Evolutionary conservation across 2,113 vertebrate species (phyloP).

Genomic region (Hydrochoerus hydrochaeris): DNA sequence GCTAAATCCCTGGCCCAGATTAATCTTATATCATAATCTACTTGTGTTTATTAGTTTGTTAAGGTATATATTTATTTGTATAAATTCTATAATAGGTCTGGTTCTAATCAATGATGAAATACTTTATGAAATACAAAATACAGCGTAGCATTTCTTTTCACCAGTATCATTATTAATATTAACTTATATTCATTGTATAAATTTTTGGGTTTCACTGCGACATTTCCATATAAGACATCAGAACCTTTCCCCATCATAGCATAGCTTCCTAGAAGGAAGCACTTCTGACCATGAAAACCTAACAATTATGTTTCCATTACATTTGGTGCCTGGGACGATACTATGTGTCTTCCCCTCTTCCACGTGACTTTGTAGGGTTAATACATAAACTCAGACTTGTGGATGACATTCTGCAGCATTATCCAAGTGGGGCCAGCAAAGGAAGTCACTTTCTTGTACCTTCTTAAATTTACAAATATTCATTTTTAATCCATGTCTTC

Average conservation of each 20-base stretch:
- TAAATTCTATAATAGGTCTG: neutral
- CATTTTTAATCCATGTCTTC: slow-evolving; percentile 22
- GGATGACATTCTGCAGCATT: neutral
- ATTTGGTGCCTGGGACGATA: neutral
- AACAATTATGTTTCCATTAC: neutral
- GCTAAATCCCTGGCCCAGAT: no score
- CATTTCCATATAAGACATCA: neutral
- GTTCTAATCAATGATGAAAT: neutral
- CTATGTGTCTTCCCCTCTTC: neutral
- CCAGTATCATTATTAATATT: neutral
- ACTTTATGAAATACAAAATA: neutral
- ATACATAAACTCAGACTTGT: slow-evolving; percentile 6
- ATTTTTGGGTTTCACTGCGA: neutral
- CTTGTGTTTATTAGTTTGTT: slow-evolving; percentile 40
- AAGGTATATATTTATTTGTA: neutral
- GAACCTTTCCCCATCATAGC: neutral
- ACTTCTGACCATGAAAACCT: neutral
- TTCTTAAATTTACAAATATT: slow-evolving; percentile 5
- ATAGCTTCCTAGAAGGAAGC: neutral
- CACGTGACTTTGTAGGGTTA: neutral
- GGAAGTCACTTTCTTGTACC: neutral
- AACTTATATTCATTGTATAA: neutral
- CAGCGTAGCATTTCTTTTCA: neutral
- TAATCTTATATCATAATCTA: neutral
- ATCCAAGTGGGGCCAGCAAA: neutral